A percentile compares a stretch with the other conserved stretches of the same genome.
phyloP scores from a whole-genome alignment of 1,140 invertebrate species.

The Papilio helenus region DNA sequence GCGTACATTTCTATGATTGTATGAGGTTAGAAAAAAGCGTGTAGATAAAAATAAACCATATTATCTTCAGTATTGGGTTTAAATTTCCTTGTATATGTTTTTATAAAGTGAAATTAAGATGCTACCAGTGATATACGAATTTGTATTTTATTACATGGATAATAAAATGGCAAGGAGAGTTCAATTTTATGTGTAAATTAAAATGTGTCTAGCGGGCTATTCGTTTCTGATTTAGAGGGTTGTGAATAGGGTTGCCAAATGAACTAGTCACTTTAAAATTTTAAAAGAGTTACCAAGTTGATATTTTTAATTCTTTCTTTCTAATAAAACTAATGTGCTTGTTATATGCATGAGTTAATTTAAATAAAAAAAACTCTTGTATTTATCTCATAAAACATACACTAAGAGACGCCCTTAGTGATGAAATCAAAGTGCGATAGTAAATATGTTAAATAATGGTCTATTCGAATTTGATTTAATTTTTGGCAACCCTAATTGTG shows the following conservation, averaged over 20 bases:
- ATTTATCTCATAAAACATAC: no score
- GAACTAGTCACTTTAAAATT: conserved; percentile 30
- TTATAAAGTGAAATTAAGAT: conserved; percentile 29
- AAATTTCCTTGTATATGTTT: conserved; percentile 28
- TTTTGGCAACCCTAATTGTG: conserved; percentile 1
- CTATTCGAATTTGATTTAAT: conserved; percentile 6
- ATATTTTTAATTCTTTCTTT: no score
- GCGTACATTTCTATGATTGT: conserved; percentile 72
- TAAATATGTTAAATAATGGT: not conserved
- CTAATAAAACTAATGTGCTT: not conserved
- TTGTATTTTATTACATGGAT: conserved; percentile 27
- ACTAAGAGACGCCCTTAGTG: no score
- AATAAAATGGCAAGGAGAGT: conserved; percentile 35
- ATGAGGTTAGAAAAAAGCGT: conserved; percentile 40
- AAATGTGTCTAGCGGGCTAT: conserved; percentile 60
- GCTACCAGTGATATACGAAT: conserved; percentile 37
- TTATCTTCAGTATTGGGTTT: conserved; percentile 54
- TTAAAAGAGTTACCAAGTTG: not conserved
- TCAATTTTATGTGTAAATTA: conserved; percentile 58
- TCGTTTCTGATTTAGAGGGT: conserved; percentile 62
- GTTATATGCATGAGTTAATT: no score
- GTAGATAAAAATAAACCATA: conserved; percentile 33
- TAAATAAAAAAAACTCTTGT: no score
- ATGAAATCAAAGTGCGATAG: no score
- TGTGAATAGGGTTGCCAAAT: conserved; percentile 44